A percentile compares a stretch with the other conserved stretches of the same genome.
phyloP scores from a whole-genome alignment of 1,140 invertebrate genomes.

The Hermetia illucens region DNA sequence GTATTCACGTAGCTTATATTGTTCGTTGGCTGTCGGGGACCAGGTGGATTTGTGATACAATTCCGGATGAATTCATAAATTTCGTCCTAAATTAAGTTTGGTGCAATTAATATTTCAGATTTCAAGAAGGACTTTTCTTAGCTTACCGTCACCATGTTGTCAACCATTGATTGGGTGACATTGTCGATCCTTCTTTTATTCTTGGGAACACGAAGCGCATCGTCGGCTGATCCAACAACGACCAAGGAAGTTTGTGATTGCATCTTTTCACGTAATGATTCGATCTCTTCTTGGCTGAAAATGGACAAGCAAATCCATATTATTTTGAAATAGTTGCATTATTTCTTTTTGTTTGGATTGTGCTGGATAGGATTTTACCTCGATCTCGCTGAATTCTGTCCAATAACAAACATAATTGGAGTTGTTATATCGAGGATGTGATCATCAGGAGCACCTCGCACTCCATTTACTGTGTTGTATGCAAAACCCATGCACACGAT shows the following conservation, averaged over 20 bases:
- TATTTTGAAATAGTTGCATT: not conserved
- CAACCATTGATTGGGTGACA: slow-evolving; percentile 71
- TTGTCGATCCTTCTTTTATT: slow-evolving; percentile 54
- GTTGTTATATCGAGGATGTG: slow-evolving; percentile 54
- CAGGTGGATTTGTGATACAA: slow-evolving; percentile 42
- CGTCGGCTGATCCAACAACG: slow-evolving; percentile 71
- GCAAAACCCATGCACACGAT: slow-evolving; percentile 72
- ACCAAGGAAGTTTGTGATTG: slow-evolving; percentile 60
- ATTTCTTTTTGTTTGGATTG: not conserved
- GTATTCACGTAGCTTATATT: not conserved
- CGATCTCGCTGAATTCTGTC: slow-evolving; percentile 48
- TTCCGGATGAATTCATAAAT: slow-evolving; percentile 45
- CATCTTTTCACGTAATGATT: slow-evolving; percentile 60
- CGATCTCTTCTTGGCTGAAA: slow-evolving; percentile 55
- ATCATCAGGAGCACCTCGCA: slow-evolving; percentile 65
- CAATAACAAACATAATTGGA: slow-evolving; percentile 68
- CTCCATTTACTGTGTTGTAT: slow-evolving; percentile 55
- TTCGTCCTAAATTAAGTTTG: slow-evolving; percentile 34
- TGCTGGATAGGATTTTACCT: slow-evolving; percentile 16
- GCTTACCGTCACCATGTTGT: slow-evolving; percentile 54
- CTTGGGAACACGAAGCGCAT: slow-evolving; percentile 54
- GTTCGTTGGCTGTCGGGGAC: slow-evolving; percentile 34
- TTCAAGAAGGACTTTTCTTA: not conserved
- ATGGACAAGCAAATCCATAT: slow-evolving; percentile 5
- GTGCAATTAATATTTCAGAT: not conserved